A percentile compares a stretch with the other conserved stretches of the same genome.
These are phyloP conservation scores for Coleophora flavipennella DNA, from an alignment of 2,888 invertebrate genomes.

Conservation along the genomic window DNA sequence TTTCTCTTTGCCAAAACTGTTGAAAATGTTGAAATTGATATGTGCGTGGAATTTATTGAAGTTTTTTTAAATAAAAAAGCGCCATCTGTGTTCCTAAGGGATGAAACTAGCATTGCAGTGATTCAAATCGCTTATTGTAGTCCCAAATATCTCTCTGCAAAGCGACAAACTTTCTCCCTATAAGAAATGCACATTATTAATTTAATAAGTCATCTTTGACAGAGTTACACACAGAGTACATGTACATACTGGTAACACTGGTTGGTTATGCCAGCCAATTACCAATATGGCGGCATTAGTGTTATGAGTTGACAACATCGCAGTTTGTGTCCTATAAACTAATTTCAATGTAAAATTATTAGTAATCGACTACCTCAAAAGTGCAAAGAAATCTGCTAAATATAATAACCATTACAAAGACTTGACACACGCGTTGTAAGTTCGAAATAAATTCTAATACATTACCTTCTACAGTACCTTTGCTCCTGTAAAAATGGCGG, in stretches of 20 bases:
- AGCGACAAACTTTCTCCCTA: too few relatives aligned
- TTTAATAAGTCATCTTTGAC: too few relatives aligned
- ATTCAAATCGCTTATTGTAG: too few relatives aligned
- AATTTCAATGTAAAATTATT: conserved; percentile 37
- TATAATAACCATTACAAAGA: conserved; percentile 34
- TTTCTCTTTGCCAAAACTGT: too few relatives aligned
- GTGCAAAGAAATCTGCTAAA: conserved; percentile 47
- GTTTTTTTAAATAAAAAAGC: too few relatives aligned
- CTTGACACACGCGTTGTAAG: conserved; percentile 25
- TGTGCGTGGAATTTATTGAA: too few relatives aligned
- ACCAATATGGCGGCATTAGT: conserved; percentile 70
- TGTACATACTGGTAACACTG: background rate
- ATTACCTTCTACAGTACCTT: conserved; percentile 53
- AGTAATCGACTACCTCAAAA: conserved; percentile 51
- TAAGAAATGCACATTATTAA: too few relatives aligned
- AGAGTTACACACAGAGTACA: too few relatives aligned
- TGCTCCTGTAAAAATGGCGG: conserved; percentile 69
- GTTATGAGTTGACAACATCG: conserved; percentile 73
- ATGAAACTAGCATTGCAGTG: too few relatives aligned
- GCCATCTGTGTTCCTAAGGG: too few relatives aligned
- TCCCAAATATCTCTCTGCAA: too few relatives aligned
- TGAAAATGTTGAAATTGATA: too few relatives aligned
- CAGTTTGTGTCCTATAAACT: conserved; percentile 65
- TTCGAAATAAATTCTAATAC: conserved; percentile 34
- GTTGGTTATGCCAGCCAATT: conserved; percentile 6